phyloP scores from a whole-genome alignment of 2,113 vertebrate genomes.

The Conger conger region DNA sequence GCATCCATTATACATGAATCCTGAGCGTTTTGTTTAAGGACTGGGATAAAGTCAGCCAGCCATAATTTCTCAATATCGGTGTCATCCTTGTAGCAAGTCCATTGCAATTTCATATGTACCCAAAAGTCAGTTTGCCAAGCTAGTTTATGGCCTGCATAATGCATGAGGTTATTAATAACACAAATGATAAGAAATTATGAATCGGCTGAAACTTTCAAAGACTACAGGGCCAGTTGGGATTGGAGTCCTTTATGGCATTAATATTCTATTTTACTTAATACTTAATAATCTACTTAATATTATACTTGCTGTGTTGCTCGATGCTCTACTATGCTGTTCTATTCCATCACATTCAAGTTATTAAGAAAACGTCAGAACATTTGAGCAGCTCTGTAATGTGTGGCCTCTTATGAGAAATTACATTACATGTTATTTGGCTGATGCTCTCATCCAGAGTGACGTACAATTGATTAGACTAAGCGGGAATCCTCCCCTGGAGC shows the following conservation, averaged over 20 bases:
- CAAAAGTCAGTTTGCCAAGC: not conserved
- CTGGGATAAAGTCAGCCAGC: not conserved
- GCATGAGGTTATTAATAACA: not conserved
- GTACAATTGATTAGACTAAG: no score
- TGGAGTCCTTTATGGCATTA: no score
- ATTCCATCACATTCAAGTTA: not conserved
- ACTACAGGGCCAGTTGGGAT: no score
- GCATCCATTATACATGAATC: not conserved
- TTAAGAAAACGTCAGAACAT: not conserved
- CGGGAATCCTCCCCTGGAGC: no score
- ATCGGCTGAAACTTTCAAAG: no score
- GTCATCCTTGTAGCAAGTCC: no score
- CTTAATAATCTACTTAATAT: not conserved
- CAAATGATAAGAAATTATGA: no score
- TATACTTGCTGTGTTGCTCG: not conserved
- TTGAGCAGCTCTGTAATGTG: not conserved
- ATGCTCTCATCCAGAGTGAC: no score
- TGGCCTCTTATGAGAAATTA: not conserved
- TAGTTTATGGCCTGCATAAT: not conserved
- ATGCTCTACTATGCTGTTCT: not conserved
- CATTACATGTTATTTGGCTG: no score
- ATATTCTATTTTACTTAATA: no score
- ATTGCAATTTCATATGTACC: no score
- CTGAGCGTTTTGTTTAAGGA: not conserved
- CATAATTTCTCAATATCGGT: no score